These are phyloP conservation scores for Anolis sagrei DNA, from an alignment of 2,113 vertebrate species.

Conservation along the genomic window DNA sequence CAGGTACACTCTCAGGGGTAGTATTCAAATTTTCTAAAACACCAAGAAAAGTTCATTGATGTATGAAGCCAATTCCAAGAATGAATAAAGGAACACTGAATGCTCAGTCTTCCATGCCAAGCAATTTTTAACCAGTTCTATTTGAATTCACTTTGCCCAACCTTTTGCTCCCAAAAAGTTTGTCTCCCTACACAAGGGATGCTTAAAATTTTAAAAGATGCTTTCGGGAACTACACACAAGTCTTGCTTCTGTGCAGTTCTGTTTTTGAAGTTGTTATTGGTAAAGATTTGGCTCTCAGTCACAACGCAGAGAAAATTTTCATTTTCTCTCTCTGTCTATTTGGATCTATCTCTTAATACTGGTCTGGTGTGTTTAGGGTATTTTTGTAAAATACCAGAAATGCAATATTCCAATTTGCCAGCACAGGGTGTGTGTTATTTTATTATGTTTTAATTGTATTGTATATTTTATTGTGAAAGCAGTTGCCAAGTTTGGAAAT, in stretches of 20 bases:
- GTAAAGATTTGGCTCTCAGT: neutral
- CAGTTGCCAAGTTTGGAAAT: neutral
- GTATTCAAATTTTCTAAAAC: slow-evolving; percentile 33
- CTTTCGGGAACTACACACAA: slow-evolving; percentile 12
- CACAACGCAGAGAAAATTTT: neutral
- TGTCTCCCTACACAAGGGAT: slow-evolving; percentile 7
- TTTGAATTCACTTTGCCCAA: slow-evolving; percentile 34
- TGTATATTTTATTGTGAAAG: neutral
- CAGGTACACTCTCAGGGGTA: slow-evolving; percentile 9
- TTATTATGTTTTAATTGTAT: neutral
- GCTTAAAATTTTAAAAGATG: slow-evolving; percentile 23
- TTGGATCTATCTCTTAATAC: neutral
- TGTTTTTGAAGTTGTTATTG: neutral
- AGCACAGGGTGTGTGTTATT: too few species aligned
- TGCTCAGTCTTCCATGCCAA: slow-evolving; percentile 25
- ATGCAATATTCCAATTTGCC: neutral
- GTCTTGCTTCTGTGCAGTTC: slow-evolving; percentile 4
- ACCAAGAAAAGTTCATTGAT: slow-evolving; percentile 37
- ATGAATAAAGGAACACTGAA: slow-evolving; percentile 31
- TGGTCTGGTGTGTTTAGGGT: neutral
- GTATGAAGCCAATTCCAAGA: slow-evolving; percentile 39
- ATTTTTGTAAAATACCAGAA: neutral
- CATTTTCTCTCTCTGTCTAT: too few species aligned
- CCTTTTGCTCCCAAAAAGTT: slow-evolving; percentile 14
- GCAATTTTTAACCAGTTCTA: slow-evolving; percentile 33